Percentiles rank a stretch among this genome's conserved stretches.
phyloP scores from a whole-genome alignment of 2,113 vertebrate genomes.

The Hydrolagus affinis region DNA sequence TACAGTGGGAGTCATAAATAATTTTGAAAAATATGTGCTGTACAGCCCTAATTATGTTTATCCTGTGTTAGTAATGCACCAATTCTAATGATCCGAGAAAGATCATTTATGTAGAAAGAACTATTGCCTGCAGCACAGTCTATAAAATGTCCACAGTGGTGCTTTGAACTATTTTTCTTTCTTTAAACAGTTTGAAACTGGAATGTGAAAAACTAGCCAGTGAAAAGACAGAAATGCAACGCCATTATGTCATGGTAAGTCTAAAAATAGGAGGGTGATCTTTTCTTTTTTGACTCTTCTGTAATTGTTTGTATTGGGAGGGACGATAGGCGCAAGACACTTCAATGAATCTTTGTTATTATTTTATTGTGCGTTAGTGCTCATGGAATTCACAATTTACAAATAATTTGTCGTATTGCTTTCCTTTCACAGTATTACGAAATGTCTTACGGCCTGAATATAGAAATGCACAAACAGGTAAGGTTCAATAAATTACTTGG shows the following conservation, averaged over 20 bases:
- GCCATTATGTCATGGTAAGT: slow-evolving; percentile 97
- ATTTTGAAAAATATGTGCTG: background rate
- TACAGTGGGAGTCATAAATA: slow-evolving; percentile 24
- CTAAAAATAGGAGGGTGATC: slow-evolving; percentile 31
- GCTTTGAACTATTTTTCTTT: slow-evolving; percentile 24
- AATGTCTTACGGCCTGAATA: slow-evolving; percentile 94
- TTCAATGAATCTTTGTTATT: background rate
- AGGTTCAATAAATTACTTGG: slow-evolving; percentile 38
- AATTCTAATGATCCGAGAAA: background rate
- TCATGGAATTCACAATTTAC: background rate
- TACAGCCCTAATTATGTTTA: slow-evolving; percentile 12
- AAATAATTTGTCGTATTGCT: background rate
- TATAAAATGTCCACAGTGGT: slow-evolving; percentile 19
- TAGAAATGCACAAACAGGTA: slow-evolving; percentile 98
- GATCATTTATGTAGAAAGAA: slow-evolving; percentile 15
- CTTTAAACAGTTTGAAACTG: slow-evolving; percentile 75
- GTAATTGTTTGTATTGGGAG: slow-evolving; percentile 1
- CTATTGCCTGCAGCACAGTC: slow-evolving; percentile 7
- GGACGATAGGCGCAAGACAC: too few relatives aligned
- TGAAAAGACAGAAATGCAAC: slow-evolving; percentile 96
- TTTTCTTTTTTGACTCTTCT: slow-evolving; percentile 45
- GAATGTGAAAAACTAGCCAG: slow-evolving; percentile 95
- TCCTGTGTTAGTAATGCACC: slow-evolving; percentile 7
- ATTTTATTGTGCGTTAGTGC: background rate
- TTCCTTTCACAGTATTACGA: slow-evolving; percentile 78